Percentiles rank a stretch among this genome's conserved stretches.
phyloP scores from a whole-genome alignment of 2,113 vertebrate genomes.

The Nothocercus nigrocapillus region DNA sequence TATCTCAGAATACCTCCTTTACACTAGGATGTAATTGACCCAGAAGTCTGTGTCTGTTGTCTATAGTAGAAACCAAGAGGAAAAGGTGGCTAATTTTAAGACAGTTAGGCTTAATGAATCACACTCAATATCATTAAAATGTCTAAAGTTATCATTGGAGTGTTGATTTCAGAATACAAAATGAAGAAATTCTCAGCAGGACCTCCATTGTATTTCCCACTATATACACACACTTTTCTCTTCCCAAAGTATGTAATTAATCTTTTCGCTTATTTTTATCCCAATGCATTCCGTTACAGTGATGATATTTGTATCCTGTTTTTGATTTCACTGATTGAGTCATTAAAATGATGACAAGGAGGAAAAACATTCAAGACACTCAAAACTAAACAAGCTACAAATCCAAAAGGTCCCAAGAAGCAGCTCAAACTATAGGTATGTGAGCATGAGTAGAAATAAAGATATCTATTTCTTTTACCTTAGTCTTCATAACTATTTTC shows the following conservation, averaged over 20 bases:
- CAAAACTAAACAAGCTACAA: neutral
- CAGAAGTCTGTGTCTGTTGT: neutral
- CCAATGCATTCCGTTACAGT: neutral
- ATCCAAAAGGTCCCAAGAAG: neutral
- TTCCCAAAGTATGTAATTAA: neutral
- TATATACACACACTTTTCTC: neutral
- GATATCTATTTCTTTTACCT: neutral
- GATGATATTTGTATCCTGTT: neutral
- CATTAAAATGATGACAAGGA: neutral
- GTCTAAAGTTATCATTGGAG: neutral
- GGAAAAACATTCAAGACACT: neutral
- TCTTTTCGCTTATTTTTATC: neutral
- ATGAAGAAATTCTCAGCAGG: neutral
- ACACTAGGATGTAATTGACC: neutral
- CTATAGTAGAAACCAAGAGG: neutral
- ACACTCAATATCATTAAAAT: neutral
- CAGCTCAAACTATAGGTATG: fast-evolving
- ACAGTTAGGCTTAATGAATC: neutral
- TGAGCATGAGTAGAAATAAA: neutral
- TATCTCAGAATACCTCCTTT: neutral
- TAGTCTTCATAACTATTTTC: neutral
- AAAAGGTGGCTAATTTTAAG: neutral
- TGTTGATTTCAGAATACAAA: neutral
- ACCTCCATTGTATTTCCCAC: too few species aligned
- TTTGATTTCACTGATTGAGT: neutral